Conservation (phyloP, 2,113 vertebrate species). For the Perca schrenkii region DNA sequence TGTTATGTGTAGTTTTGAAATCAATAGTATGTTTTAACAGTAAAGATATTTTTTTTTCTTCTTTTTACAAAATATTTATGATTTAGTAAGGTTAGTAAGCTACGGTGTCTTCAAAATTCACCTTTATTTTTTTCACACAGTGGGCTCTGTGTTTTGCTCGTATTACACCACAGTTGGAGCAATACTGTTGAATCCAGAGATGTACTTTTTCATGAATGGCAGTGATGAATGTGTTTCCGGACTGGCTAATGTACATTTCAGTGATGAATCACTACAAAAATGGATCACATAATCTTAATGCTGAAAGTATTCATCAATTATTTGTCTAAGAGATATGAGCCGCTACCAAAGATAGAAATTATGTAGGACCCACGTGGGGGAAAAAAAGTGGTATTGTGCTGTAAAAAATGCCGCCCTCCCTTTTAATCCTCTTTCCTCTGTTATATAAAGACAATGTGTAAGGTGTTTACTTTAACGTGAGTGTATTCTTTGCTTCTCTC, state of each 20-base stretch:
- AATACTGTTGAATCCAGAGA: background rate
- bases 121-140: background rate
- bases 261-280: conserved; percentile 37
- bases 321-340: conserved; percentile 52
- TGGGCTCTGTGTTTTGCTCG: background rate
- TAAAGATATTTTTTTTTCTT: conserved; percentile 1
- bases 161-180: background rate
- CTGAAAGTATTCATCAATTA: conserved; percentile 61
- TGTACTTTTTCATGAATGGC: conserved; percentile 45
- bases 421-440: background rate
- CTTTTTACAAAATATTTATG: background rate
- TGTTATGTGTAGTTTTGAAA: conserved; percentile 9
- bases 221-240: conserved; percentile 53
- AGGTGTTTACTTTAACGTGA: background rate
- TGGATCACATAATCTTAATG: conserved; percentile 32
- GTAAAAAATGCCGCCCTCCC: background rate
- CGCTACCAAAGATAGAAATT: conserved; percentile 60
- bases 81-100: background rate
- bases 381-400: conserved; percentile 13
- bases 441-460: background rate
- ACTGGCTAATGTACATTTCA: conserved; percentile 39
- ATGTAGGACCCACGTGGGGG: conserved; percentile 40
- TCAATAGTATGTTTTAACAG: background rate
- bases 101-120: background rate
- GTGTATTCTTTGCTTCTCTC: conserved; percentile 3